Base-by-base conservation (phyloP, 2,113 vertebrate genomes). In the Brachyhypopomus gauderio region DNA sequence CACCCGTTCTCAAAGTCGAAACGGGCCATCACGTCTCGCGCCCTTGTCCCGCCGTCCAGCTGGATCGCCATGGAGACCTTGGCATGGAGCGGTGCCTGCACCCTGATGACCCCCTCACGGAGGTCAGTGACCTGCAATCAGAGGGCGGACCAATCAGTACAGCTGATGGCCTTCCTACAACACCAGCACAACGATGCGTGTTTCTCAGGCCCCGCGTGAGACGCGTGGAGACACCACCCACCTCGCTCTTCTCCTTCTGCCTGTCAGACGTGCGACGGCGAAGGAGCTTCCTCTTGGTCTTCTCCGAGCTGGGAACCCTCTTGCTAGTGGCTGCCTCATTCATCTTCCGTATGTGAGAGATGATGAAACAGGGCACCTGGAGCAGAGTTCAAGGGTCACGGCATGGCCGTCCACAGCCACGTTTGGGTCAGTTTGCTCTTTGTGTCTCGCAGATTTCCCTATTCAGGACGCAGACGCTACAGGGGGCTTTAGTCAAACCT, bases 61-160 rank as follows among this genome's bases (percentile, higher is more conserved):
- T 97, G 97, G 87, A 99, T 96, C 56, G 96, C 98, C 97, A 95
- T 99, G 85, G 97, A 99, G 72, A 99, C 94, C 91, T 98, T 99
- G 7, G 95, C 93, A 83, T 97, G 94, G 45, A 94, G 90, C 0
- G 98, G 97, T n/a, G 97, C 97, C 1, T 97, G 95, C 82, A 99
- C 96, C 74, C 96, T 90, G 87, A 99, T 98, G 86, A 99, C 94
- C 7, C 95, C 96, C 48, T 96, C 96, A 0, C 94, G 95, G 86
- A 99, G 92, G 14, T 97, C 96, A 5, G 92, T 92, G 88, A 98
- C 91, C 87, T 94, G 80, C 23, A 86, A 17, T 41, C 22, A 52
- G 22, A 45, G 30, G n/a, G 11, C 9, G 41, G 12, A 52, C 12
- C 8, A 11, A 52, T 52, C 14, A 52, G 11, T 52, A 12, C 12